Base-by-base conservation (phyloP, 2,888 invertebrate species). In the Siphonodentalium dalli region DNA sequence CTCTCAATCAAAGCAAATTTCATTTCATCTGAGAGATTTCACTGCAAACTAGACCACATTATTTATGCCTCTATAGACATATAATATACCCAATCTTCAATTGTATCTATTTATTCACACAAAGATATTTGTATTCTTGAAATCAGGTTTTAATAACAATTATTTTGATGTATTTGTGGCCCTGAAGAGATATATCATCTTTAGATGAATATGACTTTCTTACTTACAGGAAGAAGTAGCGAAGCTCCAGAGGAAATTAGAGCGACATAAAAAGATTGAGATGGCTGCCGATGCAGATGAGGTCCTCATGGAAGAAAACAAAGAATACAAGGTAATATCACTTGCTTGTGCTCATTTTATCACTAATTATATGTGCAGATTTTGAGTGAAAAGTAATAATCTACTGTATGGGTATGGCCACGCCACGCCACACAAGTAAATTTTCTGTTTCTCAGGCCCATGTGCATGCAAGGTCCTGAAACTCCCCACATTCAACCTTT, bases 201-300 rank as follows among this genome's bases (percentile, higher is more conserved):
- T 33, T n/a, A n/a, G 13, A 13, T 33, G n/a, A 9, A 31, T 11
- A 9, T 31, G 11, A 11, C 9, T 26, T 41, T 5, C n/a, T 7
- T 51, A 20, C 39, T 58, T 63, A 11, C 54, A 96, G 88, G 97
- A 98, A 82, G 97, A 98, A 83, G 87, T 96, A 66, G 94, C 93
- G 2, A 91, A 92, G 75, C 84, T 95, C 63, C 88, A 92, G 68
- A 88, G 93, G 6, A 96, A 96, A 80, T 90, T 96, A 31, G 98
- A 98, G 80, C 86, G 97, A 56, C 93, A 95, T 88, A 97, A 97
- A 85, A 97, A 97, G 85, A 93, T 94, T 83, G 94, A 95, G 81
- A 88, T 95, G 83, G 94, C 95, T 0, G 94, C 93, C 64, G 93
- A 92, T 64, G 93, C 94, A 35, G 89, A 97, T 83, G 96, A 98